Evolutionary conservation across 2,113 vertebrate species (phyloP), one percentile per base, ranked within the genome.

Genomic region (Callorhinus ursinus): DNA sequence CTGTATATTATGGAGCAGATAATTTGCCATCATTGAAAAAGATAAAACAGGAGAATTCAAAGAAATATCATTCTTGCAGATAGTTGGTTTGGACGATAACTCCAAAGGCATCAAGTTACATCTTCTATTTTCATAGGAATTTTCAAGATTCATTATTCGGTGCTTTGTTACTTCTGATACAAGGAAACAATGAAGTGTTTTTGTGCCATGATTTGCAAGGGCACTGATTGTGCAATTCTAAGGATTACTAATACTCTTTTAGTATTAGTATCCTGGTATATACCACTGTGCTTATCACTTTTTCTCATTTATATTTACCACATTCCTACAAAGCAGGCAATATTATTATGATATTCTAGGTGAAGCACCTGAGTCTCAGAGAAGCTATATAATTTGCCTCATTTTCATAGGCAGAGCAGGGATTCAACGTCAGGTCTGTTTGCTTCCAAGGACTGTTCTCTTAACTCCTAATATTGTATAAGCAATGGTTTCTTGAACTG

Each of bases 191-290:
- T 72, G 31, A 81, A 51, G 22, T 80, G 7, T 18, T 95, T 77
- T 89, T 90, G 26, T 87, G 36, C 61, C 49, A 74, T 61, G 69
- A 94, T 96, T 92, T 95, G 9, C n/a, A 88, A 88, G 51, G 57
- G 33, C 63, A 85, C 33, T n/a, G 10, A 36, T 84, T 63, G 33
- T 53, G 33, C 24, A 82, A 36, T 96, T 89, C 84, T 96, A 82
- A 96, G 63, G 79, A 59, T 96, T 74, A 92, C n/a, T 77, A 90
- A 71, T 42, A 28, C 19, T 21, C 36, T 80, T 81, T 96, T 90
- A 79, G 36, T 53, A 67, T 33, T 67, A 67, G 14, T 67, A 33
- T 93, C 24, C 92, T 92, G n/a, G 5, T 61, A 14, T 74, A 51
- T 87, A 71, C 36, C 76, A 31, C 7, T 22, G 33, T 14, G 24